Base-by-base conservation (phyloP, 2,113 vertebrate species). In the Todiramphus saurophagus region DNA sequence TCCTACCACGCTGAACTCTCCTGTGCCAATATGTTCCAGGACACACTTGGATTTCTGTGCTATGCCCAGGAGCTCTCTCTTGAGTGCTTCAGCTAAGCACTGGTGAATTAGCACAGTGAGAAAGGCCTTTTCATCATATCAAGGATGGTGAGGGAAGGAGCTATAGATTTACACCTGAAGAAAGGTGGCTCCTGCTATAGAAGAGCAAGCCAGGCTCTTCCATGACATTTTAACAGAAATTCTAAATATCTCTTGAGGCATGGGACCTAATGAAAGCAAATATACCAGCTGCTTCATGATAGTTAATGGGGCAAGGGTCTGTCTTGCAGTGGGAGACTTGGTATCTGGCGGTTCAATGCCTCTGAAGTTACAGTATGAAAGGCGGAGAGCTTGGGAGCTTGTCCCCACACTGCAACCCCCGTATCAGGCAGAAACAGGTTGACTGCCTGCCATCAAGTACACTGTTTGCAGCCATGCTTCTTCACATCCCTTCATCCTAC, bases 261-360 rank as follows among this genome's bases (percentile, higher is more conserved):
- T 13, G 39, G 55, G 50, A 69, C 13, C 19, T 69, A n/a, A 44
- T 33, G 62, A 46, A 85, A 69, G 14, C 12, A 69, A 80, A 69
- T 44, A 51, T 5, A 31, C 9, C 16, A 39, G 5, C 8, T 58
- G 48, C 13, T 69, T 58, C 48, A 35, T 24, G 10, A 4, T 33
- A 21, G 9, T 10, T 59, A 44, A 37, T 41, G 25, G 37, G 17
- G 7, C 17, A 43, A 53, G 21, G 33, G 25, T 43, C 56, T 63
- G 14, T 39, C 43, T 76, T 31, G 23, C 6, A 53, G 43, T 1
- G 0, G 56, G 23, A 56, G 18, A 19, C 41, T 25, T 2, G 0
- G 21, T 60, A 18, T 66, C 19, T 48, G 27, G 44, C 24, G n/a
- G 17, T 18, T 70, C 33, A 4, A 5, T 15, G 25, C 19, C 39